phyloP scores from a whole-genome alignment of 2,888 invertebrate species.

The Zhuqinia jingwanae region DNA sequence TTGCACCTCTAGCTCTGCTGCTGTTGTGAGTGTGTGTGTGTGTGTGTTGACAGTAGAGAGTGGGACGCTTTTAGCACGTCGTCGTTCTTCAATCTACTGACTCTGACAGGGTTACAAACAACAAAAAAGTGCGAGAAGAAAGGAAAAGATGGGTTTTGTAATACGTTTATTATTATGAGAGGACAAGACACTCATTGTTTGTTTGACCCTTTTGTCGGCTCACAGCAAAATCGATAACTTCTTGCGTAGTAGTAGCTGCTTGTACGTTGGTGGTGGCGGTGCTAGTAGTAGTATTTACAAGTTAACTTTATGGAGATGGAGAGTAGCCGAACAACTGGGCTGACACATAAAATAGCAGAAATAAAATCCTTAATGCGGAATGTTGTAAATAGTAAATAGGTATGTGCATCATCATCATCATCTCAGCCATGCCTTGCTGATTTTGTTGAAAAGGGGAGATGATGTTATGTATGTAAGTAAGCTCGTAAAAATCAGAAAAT shows the following conservation, averaged over 20 bases:
- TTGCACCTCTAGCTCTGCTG: not conserved
- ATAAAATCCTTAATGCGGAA: constrained; percentile 4
- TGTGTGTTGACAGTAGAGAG: too few relatives aligned
- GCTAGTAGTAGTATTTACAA: not conserved
- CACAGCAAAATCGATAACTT: constrained; percentile 16
- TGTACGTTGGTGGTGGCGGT: too few relatives aligned
- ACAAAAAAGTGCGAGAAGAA: too few relatives aligned
- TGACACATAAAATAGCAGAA: not conserved
- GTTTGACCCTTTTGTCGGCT: constrained; percentile 45
- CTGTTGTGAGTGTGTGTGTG: too few relatives aligned
- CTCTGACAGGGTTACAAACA: not conserved
- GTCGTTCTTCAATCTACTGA: not conserved
- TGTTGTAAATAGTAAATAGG: not conserved
- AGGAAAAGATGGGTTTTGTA: not conserved
- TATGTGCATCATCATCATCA: not conserved
- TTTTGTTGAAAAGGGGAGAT: too few relatives aligned
- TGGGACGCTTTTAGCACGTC: constrained; percentile 11
- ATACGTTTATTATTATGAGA: constrained; percentile 9
- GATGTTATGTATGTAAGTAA: not conserved
- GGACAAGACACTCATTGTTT: constrained; percentile 5
- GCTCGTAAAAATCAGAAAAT: constrained; percentile 47
- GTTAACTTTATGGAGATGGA: constrained; percentile 15
- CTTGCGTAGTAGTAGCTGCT: too few relatives aligned
- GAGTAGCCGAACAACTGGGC: not conserved
- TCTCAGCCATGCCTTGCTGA: too few relatives aligned